These are phyloP conservation scores for Etheostoma cragini DNA, from an alignment of 2,113 vertebrate species.

Conservation along the genomic window DNA sequence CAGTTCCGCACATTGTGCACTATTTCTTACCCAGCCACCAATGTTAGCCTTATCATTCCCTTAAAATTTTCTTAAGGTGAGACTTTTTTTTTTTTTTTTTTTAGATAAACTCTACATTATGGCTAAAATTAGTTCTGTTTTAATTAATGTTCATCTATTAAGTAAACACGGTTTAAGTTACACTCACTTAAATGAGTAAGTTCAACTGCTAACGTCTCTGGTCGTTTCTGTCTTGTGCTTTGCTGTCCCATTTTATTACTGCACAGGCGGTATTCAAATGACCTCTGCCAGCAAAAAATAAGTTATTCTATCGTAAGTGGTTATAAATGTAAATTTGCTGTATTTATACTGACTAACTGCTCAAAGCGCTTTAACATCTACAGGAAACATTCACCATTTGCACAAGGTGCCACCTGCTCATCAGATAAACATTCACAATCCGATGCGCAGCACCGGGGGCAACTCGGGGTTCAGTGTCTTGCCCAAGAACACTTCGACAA, in stretches of 20 bases:
- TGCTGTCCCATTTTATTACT: neutral
- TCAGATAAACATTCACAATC: too few species aligned
- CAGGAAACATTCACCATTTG: too few species aligned
- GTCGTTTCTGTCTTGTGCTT: neutral
- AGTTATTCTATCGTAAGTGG: neutral
- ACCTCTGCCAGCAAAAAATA: neutral
- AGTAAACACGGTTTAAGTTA: neutral
- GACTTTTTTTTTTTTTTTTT: neutral
- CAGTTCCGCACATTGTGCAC: neutral
- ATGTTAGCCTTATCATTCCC: neutral
- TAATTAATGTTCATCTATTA: neutral
- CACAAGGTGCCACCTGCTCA: too few species aligned
- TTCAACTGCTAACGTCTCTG: neutral
- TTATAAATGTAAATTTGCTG: too few species aligned
- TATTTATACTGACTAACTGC: too few species aligned
- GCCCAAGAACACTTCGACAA: too few species aligned
- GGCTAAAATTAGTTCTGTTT: neutral
- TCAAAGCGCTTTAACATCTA: too few species aligned
- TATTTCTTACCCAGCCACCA: neutral
- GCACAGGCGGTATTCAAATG: neutral
- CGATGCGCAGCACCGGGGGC: too few species aligned
- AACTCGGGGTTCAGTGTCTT: too few species aligned
- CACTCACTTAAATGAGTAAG: neutral
- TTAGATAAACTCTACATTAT: neutral
- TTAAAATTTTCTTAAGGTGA: neutral